A percentile compares a stretch with the other conserved stretches of the same genome.
phyloP scores from a whole-genome alignment of 2,888 invertebrate genomes.

The Napeogenes inachia region DNA sequence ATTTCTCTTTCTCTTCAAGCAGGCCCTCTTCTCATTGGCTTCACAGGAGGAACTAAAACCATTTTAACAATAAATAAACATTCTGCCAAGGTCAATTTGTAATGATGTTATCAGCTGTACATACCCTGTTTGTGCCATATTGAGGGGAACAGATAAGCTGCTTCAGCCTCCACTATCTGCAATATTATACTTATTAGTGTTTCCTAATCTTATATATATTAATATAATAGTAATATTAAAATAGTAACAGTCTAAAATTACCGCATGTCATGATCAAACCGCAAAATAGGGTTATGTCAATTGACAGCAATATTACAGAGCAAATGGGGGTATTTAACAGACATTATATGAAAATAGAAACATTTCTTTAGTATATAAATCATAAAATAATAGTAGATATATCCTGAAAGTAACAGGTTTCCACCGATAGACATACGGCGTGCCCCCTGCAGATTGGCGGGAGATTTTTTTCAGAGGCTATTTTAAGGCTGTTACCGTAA shows the following conservation, averaged over 20 bases:
- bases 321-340: slow-evolving; percentile 47
- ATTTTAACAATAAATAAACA: slow-evolving; percentile 54
- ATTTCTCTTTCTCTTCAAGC: slow-evolving; percentile 67
- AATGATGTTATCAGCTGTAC: slow-evolving; percentile 46
- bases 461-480: slow-evolving; percentile 58
- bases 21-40: slow-evolving; percentile 55
- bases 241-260: slow-evolving; percentile 56
- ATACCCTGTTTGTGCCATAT: slow-evolving; percentile 72
- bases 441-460: slow-evolving; percentile 76
- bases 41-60: slow-evolving; percentile 63
- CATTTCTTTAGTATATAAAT: slow-evolving; percentile 33
- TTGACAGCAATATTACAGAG: slow-evolving; percentile 65
- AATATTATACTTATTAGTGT: slow-evolving; percentile 47
- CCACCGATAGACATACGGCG: slow-evolving; percentile 54
- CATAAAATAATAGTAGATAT: slow-evolving; percentile 35
- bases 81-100: slow-evolving; percentile 53
- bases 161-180: slow-evolving; percentile 49
- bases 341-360: slow-evolving; percentile 35
- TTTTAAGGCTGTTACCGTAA: slow-evolving; percentile 42
- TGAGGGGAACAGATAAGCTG: slow-evolving; percentile 49
- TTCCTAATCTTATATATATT: slow-evolving; percentile 31
- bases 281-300: slow-evolving; percentile 76
- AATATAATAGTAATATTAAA: slow-evolving; percentile 40
- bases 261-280: slow-evolving; percentile 73
- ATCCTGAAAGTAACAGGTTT: slow-evolving; percentile 40